Evolutionary conservation across 2,888 invertebrate species (phyloP), one percentile per base, ranked within the genome.

Genomic region (Unio delphinus): DNA sequence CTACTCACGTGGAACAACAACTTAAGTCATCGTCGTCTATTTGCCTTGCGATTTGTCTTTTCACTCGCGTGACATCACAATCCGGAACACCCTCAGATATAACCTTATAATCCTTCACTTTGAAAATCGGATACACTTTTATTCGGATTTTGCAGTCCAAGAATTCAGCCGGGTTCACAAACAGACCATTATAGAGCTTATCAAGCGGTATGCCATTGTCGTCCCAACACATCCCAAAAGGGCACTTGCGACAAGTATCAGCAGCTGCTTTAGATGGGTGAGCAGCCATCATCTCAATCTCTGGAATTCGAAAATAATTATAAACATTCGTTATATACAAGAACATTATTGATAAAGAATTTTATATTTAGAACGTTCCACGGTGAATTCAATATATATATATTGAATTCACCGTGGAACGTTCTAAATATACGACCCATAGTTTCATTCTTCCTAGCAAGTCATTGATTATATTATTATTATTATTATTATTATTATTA

Each of bases 1-100:
- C 45, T 45, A 71, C 77, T 73, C 72, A 77, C 77, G 77, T 77
- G 54, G 61, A 67, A 57, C 77, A 77, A 30, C 77, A 77, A 20
- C 77, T 75, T 7, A 64, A 34, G 54, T 73, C 77, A 61, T 70
- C 73, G 23, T 77, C 77, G 26, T 72, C 77, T 17, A 69, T 61
- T 4, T 56, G 59, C n/a, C 54, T 18, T 28, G 59, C 26, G 17
- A 74, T 58, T 57, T 77, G 77, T 64, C 77, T 34, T 62, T 64
- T 73, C 55, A 74, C 74, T 18, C 77, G 61, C 4, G 73, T 74
- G 64, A 75, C 73, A 17, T 55, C 34, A 72, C 77, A 77, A 6
- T 69, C 71, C 17, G 77, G 77, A 2, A 77, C 61, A 1, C 77
- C 74, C 20, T 77, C 77, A 18, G 72, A 61, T 15, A 77, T 28